Percentiles rank a stretch among this genome's conserved stretches.
phyloP scores from a whole-genome alignment of 2,113 vertebrate species.

The Sinocyclocheilus anophthalmus region DNA sequence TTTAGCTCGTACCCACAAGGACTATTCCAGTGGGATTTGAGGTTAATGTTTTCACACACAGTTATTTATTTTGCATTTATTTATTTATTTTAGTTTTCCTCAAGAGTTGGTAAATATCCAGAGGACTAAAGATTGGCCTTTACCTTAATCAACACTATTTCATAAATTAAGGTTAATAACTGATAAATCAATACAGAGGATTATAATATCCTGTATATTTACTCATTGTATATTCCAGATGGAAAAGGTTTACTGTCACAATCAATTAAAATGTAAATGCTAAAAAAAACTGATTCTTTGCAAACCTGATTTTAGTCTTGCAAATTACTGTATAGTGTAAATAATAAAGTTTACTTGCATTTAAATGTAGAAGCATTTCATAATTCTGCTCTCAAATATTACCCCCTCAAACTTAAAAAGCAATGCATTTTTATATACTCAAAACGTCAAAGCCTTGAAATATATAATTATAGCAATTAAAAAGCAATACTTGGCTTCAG shows the following conservation, averaged over 20 bases:
- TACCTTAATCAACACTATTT: slow-evolving; percentile 18
- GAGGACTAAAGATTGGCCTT: neutral
- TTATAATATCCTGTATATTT: neutral
- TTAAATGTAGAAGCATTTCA: neutral
- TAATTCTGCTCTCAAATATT: neutral
- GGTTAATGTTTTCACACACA: neutral
- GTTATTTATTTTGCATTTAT: neutral
- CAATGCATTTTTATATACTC: neutral
- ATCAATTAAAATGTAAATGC: neutral
- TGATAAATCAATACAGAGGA: neutral
- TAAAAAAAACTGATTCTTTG: too few species aligned
- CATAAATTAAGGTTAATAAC: slow-evolving; percentile 1
- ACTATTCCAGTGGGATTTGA: slow-evolving; percentile 25
- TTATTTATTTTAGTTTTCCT: neutral
- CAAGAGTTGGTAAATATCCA: slow-evolving; percentile 1
- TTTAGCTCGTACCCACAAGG: neutral
- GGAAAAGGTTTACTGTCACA: neutral
- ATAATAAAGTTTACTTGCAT: neutral
- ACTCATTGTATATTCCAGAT: neutral
- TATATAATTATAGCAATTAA: slow-evolving; percentile 15
- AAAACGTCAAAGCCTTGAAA: neutral
- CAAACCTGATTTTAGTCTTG: neutral
- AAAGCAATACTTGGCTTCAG: slow-evolving; percentile 16
- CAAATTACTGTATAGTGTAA: neutral
- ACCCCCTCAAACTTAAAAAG: neutral